phyloP scores from a whole-genome alignment of 2,113 vertebrate genomes.

The Microcebus jonahi region DNA sequence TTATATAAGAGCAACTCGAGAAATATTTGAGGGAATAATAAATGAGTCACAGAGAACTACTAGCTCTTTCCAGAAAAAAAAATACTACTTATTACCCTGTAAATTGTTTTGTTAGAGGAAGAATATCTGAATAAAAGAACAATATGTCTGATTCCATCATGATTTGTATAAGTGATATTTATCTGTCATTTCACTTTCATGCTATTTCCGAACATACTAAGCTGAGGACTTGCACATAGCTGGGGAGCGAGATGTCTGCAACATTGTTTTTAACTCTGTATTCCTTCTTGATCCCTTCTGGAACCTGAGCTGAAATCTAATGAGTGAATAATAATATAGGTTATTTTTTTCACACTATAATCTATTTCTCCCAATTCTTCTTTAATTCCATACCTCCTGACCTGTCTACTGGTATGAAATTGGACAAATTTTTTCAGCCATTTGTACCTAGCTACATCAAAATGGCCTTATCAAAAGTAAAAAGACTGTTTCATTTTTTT shows the following conservation, averaged over 20 bases:
- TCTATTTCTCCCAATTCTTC: neutral
- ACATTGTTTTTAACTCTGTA: constrained; percentile 25
- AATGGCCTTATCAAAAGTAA: neutral
- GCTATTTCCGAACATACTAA: neutral
- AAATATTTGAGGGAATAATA: constrained; percentile 16
- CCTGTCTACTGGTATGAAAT: neutral
- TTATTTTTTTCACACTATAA: neutral
- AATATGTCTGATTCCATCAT: neutral
- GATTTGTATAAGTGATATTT: neutral
- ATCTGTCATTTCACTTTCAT: neutral
- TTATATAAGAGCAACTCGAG: neutral
- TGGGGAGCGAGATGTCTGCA: neutral
- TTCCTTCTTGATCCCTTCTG: neutral
- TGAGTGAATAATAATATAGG: neutral
- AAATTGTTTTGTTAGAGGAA: neutral
- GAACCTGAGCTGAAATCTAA: neutral
- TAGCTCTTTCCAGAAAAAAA: neutral
- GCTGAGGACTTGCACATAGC: neutral
- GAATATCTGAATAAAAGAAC: neutral
- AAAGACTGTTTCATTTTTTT: neutral
- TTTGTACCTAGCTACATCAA: neutral
- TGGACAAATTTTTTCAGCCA: neutral
- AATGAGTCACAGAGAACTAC: neutral
- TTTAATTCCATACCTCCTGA: neutral
- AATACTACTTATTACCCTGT: neutral